These are phyloP conservation scores for Acrossocheilus fasciatus DNA, from an alignment of 2,797 vertebrate species.

Conservation along the genomic window DNA sequence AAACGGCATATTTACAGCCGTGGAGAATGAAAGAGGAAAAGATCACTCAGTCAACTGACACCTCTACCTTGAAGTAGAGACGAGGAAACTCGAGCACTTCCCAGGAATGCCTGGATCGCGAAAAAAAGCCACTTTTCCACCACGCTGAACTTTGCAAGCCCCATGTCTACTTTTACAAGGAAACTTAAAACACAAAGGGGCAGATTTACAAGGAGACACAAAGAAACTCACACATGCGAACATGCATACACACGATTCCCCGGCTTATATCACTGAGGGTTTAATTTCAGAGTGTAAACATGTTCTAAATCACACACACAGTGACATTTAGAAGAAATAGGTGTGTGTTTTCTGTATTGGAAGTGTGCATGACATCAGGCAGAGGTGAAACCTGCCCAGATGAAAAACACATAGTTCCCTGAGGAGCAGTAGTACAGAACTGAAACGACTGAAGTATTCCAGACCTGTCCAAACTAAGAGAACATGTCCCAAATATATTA, in stretches of 20 bases:
- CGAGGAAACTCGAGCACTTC: constrained; percentile 47
- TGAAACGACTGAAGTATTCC: neutral
- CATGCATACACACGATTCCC: constrained; percentile 30
- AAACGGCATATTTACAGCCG: constrained; percentile 64
- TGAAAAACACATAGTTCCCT: constrained; percentile 41
- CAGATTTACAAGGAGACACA: constrained; percentile 50
- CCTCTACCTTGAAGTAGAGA: constrained; percentile 53
- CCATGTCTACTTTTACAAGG: constrained; percentile 43
- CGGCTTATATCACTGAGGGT: constrained; percentile 29
- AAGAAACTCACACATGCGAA: constrained; percentile 33
- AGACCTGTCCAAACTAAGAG: neutral
- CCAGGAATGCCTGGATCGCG: constrained; percentile 39
- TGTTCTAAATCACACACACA: constrained; percentile 41
- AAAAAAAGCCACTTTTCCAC: constrained; percentile 45
- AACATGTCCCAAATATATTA: neutral
- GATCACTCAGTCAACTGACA: constrained; percentile 55
- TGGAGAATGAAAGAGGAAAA: constrained; percentile 60
- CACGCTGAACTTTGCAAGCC: constrained; percentile 45
- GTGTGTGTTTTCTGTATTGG: constrained; percentile 42
- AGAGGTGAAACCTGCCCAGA: constrained; percentile 47
- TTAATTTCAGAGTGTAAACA: constrained; percentile 37
- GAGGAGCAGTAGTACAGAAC: neutral
- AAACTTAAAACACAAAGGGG: constrained; percentile 55
- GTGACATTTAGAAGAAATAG: constrained; percentile 37
- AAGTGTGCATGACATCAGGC: constrained; percentile 31